Evolutionary conservation across 2,888 invertebrate genomes (phyloP), one percentile per base, ranked within the genome.

Genomic region (Dasypogon diadema): DNA sequence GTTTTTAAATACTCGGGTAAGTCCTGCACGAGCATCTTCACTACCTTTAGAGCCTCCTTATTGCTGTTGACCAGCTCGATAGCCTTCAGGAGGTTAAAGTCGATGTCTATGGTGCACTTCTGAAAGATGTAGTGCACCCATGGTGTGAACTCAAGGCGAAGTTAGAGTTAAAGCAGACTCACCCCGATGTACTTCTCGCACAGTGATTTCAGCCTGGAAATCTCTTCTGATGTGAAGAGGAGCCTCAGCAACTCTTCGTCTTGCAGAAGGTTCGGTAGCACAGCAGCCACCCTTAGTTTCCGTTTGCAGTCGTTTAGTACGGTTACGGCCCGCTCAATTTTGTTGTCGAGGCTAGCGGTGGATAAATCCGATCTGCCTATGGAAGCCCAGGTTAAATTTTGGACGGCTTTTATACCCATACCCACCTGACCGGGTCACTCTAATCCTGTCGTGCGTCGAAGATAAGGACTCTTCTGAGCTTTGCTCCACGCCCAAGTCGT

Each of bases 51-150:
- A n/a, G 26, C 48, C 48, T 68, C 21, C n/a, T 21, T 22, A 12
- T 37, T 72, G 14, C 21, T 21, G 22, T 72, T 6, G 3, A 37
- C 16, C n/a, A 73, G 2, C 10, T 56, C 37, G 3, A 73, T 16
- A 8, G 56, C 56, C 42, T 73, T 73, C 3, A 73, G 14, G 12
- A 73, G 42, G 2, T 22, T 22, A 42, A 30, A 56, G 16, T 73
- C 72, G 34, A 73, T 34, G 1, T 18, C 37, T n/a, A n/a, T n/a
- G n/a, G n/a, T n/a, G n/a, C n/a, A n/a, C n/a, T n/a, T n/a, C n/a
- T n/a, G n/a, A n/a, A n/a, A n/a, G n/a, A n/a, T n/a, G n/a, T n/a
- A n/a, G n/a, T n/a, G n/a, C n/a, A n/a, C n/a, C n/a, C n/a, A n/a
- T n/a, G n/a, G n/a, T n/a, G n/a, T n/a, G n/a, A n/a, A n/a, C n/a